phyloP scores from a whole-genome alignment of 30 jellyfish, hydroid and myxozoan species.

The Pseudorhiza aurosa region DNA sequence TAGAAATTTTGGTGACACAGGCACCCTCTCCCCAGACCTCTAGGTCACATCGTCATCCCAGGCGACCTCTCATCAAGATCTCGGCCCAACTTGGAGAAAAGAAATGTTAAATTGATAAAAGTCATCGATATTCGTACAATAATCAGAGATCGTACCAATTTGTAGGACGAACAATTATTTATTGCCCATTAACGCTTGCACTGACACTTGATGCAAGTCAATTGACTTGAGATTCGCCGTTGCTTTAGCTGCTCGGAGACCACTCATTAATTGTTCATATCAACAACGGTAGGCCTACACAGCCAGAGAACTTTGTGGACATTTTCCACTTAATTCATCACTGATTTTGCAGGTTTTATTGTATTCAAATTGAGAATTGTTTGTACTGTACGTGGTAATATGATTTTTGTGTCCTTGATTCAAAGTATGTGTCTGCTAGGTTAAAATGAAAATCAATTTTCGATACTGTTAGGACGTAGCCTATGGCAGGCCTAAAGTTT shows the following conservation, averaged over 20 bases:
- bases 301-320: no score
- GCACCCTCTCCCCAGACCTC: slow-evolving; percentile 42
- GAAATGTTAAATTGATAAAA: not conserved
- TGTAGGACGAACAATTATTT: not conserved
- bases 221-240: not conserved
- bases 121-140: not conserved
- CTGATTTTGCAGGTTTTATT: no score
- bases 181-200: not conserved
- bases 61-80: not conserved
- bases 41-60: slow-evolving; percentile 26
- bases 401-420: no score
- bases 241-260: not conserved
- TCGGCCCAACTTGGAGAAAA: slow-evolving; percentile 4
- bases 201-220: not conserved
- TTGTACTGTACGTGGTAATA: no score
- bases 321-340: no score
- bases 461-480: no score
- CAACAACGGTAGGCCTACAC: slow-evolving; percentile 13
- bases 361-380: no score
- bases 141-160: not conserved
- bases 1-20: no score
- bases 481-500: no score
- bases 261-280: not conserved
- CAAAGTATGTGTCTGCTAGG: no score
- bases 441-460: no score